A percentile compares a stretch with the other conserved stretches of the same genome.
Conservation (phyloP, 2,113 vertebrate genomes). For the Phalacrocorax aristotelis region DNA sequence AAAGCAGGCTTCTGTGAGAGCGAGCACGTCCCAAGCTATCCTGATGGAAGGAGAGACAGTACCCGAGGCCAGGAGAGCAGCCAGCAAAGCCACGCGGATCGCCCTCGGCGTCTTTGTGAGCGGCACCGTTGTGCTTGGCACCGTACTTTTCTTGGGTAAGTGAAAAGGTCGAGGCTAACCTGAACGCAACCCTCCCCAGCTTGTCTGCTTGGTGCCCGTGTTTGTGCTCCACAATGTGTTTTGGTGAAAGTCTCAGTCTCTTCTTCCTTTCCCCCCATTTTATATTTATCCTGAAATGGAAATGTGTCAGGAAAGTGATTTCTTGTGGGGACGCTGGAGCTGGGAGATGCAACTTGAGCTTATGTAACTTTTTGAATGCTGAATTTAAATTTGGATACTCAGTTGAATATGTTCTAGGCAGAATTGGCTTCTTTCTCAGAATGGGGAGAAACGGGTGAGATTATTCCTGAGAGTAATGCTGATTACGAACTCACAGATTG, state of each 20-base stretch:
- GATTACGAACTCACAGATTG: not conserved
- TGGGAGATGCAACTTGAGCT: not conserved
- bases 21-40: not conserved
- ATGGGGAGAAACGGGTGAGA: rapidly evolving
- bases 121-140: slow-evolving; percentile 72
- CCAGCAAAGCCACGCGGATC: slow-evolving; percentile 63
- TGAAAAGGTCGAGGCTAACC: not conserved
- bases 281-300: not conserved
- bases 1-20: slow-evolving; percentile 17
- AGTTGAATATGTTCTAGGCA: not conserved
- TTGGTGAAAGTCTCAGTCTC: not conserved
- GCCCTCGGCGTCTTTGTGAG: slow-evolving; percentile 71
- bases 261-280: not conserved
- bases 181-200: not conserved
- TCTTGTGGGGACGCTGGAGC: not conserved
- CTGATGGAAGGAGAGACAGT: slow-evolving; percentile 76
- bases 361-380: not conserved
- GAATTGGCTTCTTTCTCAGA: not conserved
- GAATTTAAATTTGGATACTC: not conserved
- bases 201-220: not conserved
- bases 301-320: not conserved
- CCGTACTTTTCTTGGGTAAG: slow-evolving; percentile 79
- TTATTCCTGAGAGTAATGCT: not conserved
- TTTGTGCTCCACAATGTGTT: rapidly evolving
- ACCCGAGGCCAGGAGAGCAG: slow-evolving; percentile 23